These are phyloP conservation scores for Galeopterus variegatus DNA, from an alignment of 2,113 vertebrate genomes.

Conservation along the genomic window DNA sequence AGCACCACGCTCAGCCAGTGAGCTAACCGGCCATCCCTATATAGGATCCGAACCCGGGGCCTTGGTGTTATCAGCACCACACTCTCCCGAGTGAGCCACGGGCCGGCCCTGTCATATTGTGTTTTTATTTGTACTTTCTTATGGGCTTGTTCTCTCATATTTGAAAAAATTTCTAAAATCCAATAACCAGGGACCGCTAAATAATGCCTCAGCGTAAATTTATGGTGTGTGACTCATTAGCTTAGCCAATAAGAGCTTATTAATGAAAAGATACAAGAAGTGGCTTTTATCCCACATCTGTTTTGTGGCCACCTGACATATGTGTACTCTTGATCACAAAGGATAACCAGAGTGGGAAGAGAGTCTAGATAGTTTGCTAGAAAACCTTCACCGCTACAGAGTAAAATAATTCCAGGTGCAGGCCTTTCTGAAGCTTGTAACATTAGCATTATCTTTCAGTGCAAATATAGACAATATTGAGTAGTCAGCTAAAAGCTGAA, in stretches of 20 bases:
- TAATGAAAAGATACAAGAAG: background rate
- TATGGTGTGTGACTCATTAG: background rate
- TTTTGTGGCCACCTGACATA: background rate
- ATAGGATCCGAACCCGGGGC: too few relatives aligned
- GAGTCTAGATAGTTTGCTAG: background rate
- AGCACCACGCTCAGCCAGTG: too few relatives aligned
- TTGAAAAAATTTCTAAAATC: background rate
- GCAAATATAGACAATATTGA: background rate
- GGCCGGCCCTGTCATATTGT: background rate
- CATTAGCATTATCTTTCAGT: background rate
- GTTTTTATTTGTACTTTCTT: constrained; percentile 9
- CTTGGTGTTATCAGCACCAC: too few relatives aligned
- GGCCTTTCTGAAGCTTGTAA: background rate
- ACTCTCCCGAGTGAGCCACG: too few relatives aligned
- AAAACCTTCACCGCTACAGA: background rate
- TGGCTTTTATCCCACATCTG: background rate
- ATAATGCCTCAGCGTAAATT: background rate
- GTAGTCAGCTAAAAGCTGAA: background rate
- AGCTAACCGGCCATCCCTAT: too few relatives aligned
- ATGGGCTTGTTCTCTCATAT: background rate
- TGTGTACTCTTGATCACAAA: background rate
- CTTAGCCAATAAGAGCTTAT: background rate
- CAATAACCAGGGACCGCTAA: constrained; percentile 7
- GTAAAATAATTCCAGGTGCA: background rate
- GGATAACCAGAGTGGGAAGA: background rate